Base-by-base conservation (phyloP, 2,113 vertebrate species). In the Glaucomys volans region DNA sequence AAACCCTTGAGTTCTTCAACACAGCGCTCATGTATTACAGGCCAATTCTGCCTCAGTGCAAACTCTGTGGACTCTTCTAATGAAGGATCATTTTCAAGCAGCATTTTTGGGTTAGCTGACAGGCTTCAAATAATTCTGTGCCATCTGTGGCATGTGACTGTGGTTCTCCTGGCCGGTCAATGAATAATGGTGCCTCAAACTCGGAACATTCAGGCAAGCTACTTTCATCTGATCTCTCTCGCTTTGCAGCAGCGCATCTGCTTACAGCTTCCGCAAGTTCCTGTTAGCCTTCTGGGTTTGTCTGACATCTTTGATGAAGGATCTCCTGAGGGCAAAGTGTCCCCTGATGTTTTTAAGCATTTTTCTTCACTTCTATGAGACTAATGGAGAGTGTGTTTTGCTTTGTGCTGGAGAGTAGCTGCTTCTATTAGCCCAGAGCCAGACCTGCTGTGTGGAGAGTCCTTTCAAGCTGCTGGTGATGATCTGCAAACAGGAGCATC, bases 371-470 rank as follows among this genome's bases (percentile, higher is more conserved):
- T 99, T 99, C 99, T 99, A 37, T 99, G 99, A 84, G 99, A 97
- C 50, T 99, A 99, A 86, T 99, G 99, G 66, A 98, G 98, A 96
- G 99, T 97, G 77, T 99, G 99, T 11, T 83, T 98, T 99, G 99
- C 98, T 98, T 98, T 99, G 98, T 95, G 99, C 99, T 59, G 99
- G 99, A 26, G 99, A 99, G 97, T 99, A 99, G 97, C 99, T 99
- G 96, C 99, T 99, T 97, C 99, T 99, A 98, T 99, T 99, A 99
- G 98, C 86, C 99, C 99, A 83, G 99, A 99, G 79, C 99, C 99
- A 18, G 99, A 98, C 98, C 99, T 99, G 98, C 99, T 99, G 98
- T 99, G 99, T 0, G 99, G 99, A 93, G 99, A 99, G 97, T 99
- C 99, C 91, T 98, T 98, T 52, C 98, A 97, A 95, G 98, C 98